phyloP scores from a whole-genome alignment of 2,888 invertebrate genomes.

The Chrysopilus asiliformis region DNA sequence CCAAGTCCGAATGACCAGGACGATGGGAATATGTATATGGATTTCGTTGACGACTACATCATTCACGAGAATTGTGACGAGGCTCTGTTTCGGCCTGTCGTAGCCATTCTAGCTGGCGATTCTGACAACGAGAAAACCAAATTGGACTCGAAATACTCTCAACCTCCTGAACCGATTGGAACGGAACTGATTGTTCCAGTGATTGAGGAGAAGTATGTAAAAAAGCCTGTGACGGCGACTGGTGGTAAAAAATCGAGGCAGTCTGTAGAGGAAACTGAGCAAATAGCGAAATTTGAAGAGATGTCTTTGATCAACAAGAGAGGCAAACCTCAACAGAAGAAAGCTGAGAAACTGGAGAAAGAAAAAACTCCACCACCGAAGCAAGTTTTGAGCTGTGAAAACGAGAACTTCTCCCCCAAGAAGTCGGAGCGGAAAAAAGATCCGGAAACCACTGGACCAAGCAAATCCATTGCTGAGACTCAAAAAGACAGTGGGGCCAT shows the following conservation, averaged over 20 bases:
- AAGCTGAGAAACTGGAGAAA: constrained; percentile 4
- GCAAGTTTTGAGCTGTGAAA: constrained; percentile 5
- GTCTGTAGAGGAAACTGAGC: neutral
- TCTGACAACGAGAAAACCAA: constrained; percentile 23
- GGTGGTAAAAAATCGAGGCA: neutral
- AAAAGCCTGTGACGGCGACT: neutral
- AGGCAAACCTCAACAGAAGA: constrained; percentile 2
- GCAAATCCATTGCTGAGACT: too few species aligned
- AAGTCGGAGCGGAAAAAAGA: neutral
- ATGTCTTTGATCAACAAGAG: constrained; percentile 7
- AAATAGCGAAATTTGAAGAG: constrained; percentile 8
- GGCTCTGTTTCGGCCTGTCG: constrained; percentile 53
- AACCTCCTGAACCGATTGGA: constrained; percentile 28
- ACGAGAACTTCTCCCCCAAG: constrained; percentile 3
- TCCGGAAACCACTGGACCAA: neutral
- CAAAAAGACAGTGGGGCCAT: too few species aligned
- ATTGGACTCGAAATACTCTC: constrained; percentile 5
- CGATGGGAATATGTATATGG: constrained; percentile 10
- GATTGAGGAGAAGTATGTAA: constrained; percentile 26
- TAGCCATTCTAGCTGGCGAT: constrained; percentile 35
- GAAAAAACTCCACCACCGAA: constrained; percentile 2
- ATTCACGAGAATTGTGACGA: constrained; percentile 53
- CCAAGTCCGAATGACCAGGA: constrained; percentile 26
- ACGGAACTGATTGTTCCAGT: constrained; percentile 34
- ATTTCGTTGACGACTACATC: constrained; percentile 24